Evolutionary conservation across 2,888 invertebrate species (phyloP), one percentile per base, ranked within the genome.

Genomic region (Biston stratarius): DNA sequence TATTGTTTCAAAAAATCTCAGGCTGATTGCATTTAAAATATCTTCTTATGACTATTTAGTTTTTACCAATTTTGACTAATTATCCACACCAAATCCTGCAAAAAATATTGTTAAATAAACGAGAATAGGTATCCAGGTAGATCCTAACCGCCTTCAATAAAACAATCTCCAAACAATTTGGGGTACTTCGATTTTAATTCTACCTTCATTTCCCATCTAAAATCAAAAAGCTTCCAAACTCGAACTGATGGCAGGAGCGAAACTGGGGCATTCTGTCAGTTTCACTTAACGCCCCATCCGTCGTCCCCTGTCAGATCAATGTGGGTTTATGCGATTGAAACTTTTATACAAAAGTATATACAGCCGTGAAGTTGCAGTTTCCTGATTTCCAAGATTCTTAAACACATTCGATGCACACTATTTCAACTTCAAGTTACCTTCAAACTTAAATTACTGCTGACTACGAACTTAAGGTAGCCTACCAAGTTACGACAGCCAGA

Each of bases 201-300:
- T 15, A 66, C 61, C 53, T 53, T 62, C 66, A 48, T 53, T 67
- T 58, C 58, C 45, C 9, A 45, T 61, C 47, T 48, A 48, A 67
- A 67, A 67, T 59, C 61, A 62, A 62, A 61, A 62, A 58, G 57
- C 47, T 58, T 44, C 53, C 51, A 49, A 61, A 62, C 12, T 62
- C 58, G 33, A 66, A 62, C 34, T 59, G 67, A 62, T 62, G 67
- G 36, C 49, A 15, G 57, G 51, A n/a, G n/a, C 47, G 62, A 62
- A 67, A 67, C 53, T 62, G 63, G 51, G 63, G 44, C 62, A 59
- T 55, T 45, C 49, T 56, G 67, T 64, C 63, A 61, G 60, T 68
- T 56, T 68, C 63, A 63, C 56, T 68, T 60, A 56, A 47, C 67
- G 48, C 60, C 58, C 61, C 42, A 59, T 61, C 55, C 44, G 53